These are phyloP conservation scores for Dreissena rostriformis DNA, from an alignment of 1,140 invertebrate species.

Conservation along the genomic window DNA sequence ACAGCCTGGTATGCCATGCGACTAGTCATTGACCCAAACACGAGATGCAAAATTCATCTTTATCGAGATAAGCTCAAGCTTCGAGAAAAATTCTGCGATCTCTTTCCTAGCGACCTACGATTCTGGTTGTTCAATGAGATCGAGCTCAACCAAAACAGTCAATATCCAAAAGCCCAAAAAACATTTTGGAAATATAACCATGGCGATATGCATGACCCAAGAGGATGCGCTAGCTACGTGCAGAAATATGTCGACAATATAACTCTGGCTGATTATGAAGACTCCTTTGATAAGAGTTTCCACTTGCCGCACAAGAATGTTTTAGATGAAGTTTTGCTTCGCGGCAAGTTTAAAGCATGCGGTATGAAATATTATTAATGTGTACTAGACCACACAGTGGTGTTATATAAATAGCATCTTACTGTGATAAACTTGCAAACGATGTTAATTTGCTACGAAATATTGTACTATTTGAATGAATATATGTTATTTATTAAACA, in stretches of 20 bases:
- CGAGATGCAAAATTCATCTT: constrained; percentile 73
- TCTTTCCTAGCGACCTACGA: constrained; percentile 73
- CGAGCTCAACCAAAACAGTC: constrained; percentile 73
- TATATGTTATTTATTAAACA: constrained; percentile 19
- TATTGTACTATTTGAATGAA: not conserved
- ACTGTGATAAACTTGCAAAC: not conserved
- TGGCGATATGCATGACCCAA: constrained; percentile 71
- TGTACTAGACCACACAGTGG: constrained; percentile 40
- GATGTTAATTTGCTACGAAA: not conserved
- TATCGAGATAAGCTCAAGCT: constrained; percentile 72
- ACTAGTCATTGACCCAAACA: constrained; percentile 74
- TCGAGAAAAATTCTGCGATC: constrained; percentile 64
- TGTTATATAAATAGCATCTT: not conserved
- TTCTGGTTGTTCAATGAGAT: constrained; percentile 78
- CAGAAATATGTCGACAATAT: constrained; percentile 69
- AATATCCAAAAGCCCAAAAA: constrained; percentile 66
- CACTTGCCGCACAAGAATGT: constrained; percentile 78
- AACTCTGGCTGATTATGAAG: constrained; percentile 8
- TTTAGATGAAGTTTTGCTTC: constrained; percentile 53
- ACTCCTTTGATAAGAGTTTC: not conserved
- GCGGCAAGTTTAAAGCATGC: too few relatives aligned
- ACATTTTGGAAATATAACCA: constrained; percentile 75
- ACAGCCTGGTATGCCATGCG: constrained; percentile 79
- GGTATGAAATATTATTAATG: too few relatives aligned
- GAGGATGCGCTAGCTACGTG: constrained; percentile 75